These are phyloP conservation scores for Pyrocephalus nanus DNA, from an alignment of 2,797 vertebrate species.

Conservation along the genomic window DNA sequence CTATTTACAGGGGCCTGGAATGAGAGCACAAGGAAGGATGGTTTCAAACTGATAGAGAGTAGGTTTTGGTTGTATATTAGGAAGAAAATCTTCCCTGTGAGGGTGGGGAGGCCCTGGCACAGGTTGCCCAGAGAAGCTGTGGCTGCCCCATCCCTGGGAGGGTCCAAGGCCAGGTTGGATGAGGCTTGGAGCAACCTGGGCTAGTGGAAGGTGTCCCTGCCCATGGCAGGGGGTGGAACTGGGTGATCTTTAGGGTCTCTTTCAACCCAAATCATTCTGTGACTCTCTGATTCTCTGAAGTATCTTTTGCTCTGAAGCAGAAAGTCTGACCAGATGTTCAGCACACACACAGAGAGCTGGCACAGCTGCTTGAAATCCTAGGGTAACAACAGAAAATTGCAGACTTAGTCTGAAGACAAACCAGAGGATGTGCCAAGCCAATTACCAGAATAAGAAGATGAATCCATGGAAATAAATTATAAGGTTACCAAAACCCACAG, in stretches of 20 bases:
- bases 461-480: constrained; percentile 16
- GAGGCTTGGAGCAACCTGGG: background rate
- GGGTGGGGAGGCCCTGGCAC: background rate
- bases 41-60: accelerated
- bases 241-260: background rate
- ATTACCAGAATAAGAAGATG: background rate
- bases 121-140: background rate
- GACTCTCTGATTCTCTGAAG: background rate
- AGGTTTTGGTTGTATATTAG: accelerated
- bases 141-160: background rate
- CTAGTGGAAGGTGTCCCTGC: background rate
- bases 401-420: background rate
- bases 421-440: background rate
- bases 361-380: background rate
- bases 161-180: background rate
- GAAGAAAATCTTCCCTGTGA: accelerated
- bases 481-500: constrained; percentile 24
- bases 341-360: background rate
- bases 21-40: accelerated
- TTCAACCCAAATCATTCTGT: too few species aligned
- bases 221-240: accelerated
- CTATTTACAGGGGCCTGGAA: accelerated
- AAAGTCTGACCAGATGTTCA: background rate
- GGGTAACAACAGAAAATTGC: background rate
- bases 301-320: background rate